Conservation (phyloP, 1,140 invertebrate species). For the Saccostrea glomerata region DNA sequence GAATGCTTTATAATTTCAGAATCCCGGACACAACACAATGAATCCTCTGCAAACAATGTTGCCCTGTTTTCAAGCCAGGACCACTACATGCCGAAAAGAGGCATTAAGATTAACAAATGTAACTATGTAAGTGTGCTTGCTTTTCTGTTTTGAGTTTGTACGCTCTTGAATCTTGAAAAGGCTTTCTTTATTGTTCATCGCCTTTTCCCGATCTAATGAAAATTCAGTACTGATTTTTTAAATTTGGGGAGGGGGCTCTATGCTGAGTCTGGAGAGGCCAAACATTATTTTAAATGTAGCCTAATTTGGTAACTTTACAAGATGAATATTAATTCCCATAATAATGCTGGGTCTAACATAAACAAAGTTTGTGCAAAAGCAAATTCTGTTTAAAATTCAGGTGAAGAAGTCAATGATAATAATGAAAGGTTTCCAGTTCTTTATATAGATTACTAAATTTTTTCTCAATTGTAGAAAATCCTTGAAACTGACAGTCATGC, state of each 20-base stretch:
- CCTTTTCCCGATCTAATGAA: not conserved
- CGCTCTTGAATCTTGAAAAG: not conserved
- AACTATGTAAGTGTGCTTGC: slow-evolving; percentile 10
- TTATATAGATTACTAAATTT: not conserved
- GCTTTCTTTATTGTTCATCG: not conserved
- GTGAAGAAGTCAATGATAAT: not conserved
- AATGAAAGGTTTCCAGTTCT: not conserved
- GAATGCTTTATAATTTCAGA: not conserved
- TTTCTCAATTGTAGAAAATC: slow-evolving; percentile 2
- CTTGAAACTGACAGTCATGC: not conserved
- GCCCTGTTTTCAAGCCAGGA: not conserved
- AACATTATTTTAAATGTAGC: too few species aligned
- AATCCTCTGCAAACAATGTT: not conserved
- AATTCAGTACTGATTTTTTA: not conserved
- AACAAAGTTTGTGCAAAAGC: not conserved
- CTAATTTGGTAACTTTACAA: too few species aligned
- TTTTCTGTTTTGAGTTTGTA: not conserved
- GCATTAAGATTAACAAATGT: not conserved
- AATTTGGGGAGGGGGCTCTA: not conserved
- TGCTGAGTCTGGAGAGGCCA: too few species aligned
- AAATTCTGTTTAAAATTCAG: not conserved
- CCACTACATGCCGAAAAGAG: not conserved
- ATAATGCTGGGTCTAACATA: too few species aligned
- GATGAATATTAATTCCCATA: too few species aligned
- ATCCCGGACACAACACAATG: not conserved